These are phyloP conservation scores for Natrix natrix DNA, from an alignment of 2,797 vertebrate genomes.

Conservation along the genomic window DNA sequence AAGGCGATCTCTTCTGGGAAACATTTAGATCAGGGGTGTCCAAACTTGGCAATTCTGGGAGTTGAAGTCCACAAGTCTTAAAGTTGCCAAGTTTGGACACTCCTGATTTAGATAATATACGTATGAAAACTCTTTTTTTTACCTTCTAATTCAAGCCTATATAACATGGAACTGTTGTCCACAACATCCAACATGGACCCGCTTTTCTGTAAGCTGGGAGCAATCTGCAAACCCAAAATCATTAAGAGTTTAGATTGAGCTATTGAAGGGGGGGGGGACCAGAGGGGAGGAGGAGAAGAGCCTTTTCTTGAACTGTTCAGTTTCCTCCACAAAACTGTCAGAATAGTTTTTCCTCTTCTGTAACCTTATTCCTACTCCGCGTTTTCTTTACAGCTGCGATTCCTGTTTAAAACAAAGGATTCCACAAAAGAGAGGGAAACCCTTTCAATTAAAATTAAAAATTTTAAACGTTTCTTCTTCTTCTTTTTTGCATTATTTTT, in stretches of 20 bases:
- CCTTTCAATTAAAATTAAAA: background rate
- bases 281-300: background rate
- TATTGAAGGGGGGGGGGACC: background rate
- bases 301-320: background rate
- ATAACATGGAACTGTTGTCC: constrained; percentile 86
- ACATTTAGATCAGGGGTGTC: background rate
- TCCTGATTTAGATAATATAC: too few species aligned
- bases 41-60: too few species aligned
- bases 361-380: background rate
- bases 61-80: too few species aligned
- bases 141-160: constrained; percentile 93
- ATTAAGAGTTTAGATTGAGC: background rate
- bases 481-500: too few species aligned
- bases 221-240: constrained; percentile 73
- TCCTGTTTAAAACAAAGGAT: background rate
- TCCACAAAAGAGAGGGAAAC: background rate
- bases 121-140: background rate
- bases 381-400: background rate
- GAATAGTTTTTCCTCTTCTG: background rate
- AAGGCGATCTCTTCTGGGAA: background rate
- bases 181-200: constrained; percentile 85
- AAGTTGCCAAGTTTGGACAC: too few species aligned
- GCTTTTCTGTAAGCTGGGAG: constrained; percentile 64
- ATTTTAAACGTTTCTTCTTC: too few species aligned
- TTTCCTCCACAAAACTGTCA: background rate